A percentile compares a stretch with the other conserved stretches of the same genome.
phyloP scores from a whole-genome alignment of 2,113 vertebrate species.

The Chloropsis cyanopogon region DNA sequence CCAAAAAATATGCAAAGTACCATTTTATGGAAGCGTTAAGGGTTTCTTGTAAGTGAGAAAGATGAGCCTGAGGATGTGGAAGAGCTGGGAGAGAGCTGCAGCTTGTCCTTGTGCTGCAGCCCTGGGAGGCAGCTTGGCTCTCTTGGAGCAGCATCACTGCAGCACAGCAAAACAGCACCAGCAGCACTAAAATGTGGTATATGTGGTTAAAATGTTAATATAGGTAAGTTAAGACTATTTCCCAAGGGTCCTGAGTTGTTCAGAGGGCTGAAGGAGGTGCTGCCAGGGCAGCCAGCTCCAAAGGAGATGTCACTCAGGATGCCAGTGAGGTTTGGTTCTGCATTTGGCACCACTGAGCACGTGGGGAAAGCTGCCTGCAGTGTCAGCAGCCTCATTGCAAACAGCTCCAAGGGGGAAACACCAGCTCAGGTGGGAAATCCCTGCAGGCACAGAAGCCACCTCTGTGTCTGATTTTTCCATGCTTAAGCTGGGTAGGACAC shows the following conservation, averaged over 20 bases:
- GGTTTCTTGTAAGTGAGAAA: background rate
- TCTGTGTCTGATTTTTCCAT: background rate
- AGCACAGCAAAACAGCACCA: background rate
- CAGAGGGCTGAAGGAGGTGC: background rate
- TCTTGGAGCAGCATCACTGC: rapidly evolving
- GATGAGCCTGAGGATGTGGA: background rate
- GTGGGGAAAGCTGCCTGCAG: background rate
- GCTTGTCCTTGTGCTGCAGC: background rate
- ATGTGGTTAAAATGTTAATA: background rate
- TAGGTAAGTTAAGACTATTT: background rate
- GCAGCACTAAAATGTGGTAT: rapidly evolving
- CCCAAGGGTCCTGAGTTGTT: background rate
- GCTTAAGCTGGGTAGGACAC: background rate
- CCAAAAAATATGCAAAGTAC: background rate
- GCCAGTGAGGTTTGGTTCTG: background rate
- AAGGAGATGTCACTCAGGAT: background rate
- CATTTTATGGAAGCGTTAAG: background rate
- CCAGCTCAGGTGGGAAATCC: background rate
- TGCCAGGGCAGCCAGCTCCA: background rate
- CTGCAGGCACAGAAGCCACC: background rate
- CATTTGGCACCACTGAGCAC: background rate
- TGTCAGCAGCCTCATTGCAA: background rate
- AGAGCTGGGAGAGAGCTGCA: background rate
- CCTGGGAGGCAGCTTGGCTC: background rate
- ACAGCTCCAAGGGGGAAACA: background rate